Evolutionary conservation across 2,888 invertebrate genomes (phyloP).

Genomic region (Lymantria dispar): DNA sequence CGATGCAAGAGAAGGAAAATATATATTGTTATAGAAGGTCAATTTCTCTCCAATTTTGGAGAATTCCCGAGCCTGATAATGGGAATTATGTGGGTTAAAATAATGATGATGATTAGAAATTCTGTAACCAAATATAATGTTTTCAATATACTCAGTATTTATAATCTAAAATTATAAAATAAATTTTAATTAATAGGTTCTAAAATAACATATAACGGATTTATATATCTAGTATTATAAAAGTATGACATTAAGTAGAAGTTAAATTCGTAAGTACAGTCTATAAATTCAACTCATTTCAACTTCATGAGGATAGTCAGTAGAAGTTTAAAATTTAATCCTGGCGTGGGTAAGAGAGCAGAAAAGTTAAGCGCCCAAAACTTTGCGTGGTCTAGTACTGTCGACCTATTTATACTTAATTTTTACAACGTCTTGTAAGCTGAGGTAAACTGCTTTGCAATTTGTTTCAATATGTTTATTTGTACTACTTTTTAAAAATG

Average conservation of each 20-base stretch:
- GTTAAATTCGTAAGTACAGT: slow-evolving; percentile 47
- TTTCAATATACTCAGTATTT: too few species aligned
- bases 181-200: too few species aligned
- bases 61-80: too few species aligned
- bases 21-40: too few species aligned
- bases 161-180: too few species aligned
- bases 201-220: too few species aligned
- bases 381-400: slow-evolving; percentile 39
- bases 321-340: slow-evolving; percentile 75
- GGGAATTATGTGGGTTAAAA: too few species aligned
- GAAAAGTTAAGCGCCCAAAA: slow-evolving; percentile 71
- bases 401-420: slow-evolving; percentile 31
- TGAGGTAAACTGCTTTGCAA: slow-evolving; percentile 1
- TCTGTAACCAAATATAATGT: too few species aligned
- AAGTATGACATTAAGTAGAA: slow-evolving; percentile 30
- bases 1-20: too few species aligned
- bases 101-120: too few species aligned
- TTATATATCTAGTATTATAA: slow-evolving; percentile 5
- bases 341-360: slow-evolving; percentile 62
- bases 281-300: slow-evolving; percentile 66
- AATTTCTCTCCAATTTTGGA: too few species aligned
- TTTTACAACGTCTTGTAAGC: slow-evolving; percentile 22
- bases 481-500: too few species aligned
- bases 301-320: slow-evolving; percentile 68
- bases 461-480: neutral